These are phyloP conservation scores for Arctia plantaginis DNA, from an alignment of 2,888 invertebrate species.

Conservation along the genomic window DNA sequence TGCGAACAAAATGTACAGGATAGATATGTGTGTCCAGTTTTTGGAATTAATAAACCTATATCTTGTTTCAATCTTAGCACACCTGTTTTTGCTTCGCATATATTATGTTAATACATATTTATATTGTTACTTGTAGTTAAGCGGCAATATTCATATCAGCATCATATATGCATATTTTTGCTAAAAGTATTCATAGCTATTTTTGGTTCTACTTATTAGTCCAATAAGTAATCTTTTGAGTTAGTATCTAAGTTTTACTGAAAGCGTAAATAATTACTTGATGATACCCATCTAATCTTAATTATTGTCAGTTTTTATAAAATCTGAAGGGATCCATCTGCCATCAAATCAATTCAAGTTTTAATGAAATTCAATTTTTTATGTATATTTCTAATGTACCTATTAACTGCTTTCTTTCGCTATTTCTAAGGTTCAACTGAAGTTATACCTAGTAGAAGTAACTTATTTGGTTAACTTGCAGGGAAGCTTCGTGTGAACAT, in stretches of 20 bases:
- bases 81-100: constrained; percentile 35
- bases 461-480: too few species aligned
- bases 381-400: too few species aligned
- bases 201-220: background rate
- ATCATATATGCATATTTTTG: constrained; percentile 30
- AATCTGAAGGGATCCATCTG: too few species aligned
- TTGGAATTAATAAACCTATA: constrained; percentile 45
- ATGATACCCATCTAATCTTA: background rate
- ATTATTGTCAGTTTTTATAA: too few species aligned
- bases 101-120: constrained; percentile 43
- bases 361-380: too few species aligned
- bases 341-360: too few species aligned
- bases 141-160: background rate
- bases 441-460: too few species aligned
- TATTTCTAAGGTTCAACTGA: too few species aligned
- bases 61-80: constrained; percentile 41
- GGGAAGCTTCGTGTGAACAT: too few species aligned
- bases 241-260: background rate
- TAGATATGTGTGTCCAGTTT: constrained; percentile 47
- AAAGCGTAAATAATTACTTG: background rate
- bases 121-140: constrained; percentile 26
- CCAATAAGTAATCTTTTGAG: background rate
- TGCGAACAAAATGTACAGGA: constrained; percentile 43
- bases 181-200: background rate
- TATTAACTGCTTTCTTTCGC: too few species aligned